Evolutionary conservation across 2,888 invertebrate genomes (phyloP), one percentile per base, ranked within the genome.

Genomic region (Phania funesta): DNA sequence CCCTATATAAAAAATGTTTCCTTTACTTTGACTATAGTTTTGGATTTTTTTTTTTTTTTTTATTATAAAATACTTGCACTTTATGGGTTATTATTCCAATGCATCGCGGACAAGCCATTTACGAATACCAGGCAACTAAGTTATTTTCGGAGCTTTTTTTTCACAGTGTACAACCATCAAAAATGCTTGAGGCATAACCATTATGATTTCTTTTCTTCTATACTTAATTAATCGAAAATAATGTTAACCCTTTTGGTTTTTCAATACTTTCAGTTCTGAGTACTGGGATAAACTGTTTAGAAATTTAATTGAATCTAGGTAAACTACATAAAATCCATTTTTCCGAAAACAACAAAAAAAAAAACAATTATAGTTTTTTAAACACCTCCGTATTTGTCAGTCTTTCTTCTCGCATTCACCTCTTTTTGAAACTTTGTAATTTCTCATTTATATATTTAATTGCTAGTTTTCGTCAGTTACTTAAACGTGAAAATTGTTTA

Each of bases 231-330:
- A 64, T 29, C 54, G 35, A 78, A 81, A 81, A 79, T 77, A 48
- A 76, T 54, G 70, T 77, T 83, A 83, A 73, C 24, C 68, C 18
- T 82, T 77, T 78, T 76, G 80, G 75, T 77, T 85, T 83, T 76
- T 83, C 62, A 80, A 87, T 89, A 88, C 89, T 90, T 91, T 89
- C 91, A 91, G 91, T 91, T 91, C 91, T 87, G 91, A 91, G 87
- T 91, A 91, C 90, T 91, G 91, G 91, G 91, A 91, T 90, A 91
- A 90, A 90, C 91, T 91, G 90, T 90, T 91, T 90, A 91, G 90
- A 89, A 91, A 89, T 90, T 90, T 91, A 89, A 89, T 89, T 89
- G 91, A 91, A 90, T 90, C 90, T 91, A 91, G 91, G 91, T 91
- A 91, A 90, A 79, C 67, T 62, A 54, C 50, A 76, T 44, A 26